phyloP scores from a whole-genome alignment of 2,888 invertebrate species.

The Altica lythri region DNA sequence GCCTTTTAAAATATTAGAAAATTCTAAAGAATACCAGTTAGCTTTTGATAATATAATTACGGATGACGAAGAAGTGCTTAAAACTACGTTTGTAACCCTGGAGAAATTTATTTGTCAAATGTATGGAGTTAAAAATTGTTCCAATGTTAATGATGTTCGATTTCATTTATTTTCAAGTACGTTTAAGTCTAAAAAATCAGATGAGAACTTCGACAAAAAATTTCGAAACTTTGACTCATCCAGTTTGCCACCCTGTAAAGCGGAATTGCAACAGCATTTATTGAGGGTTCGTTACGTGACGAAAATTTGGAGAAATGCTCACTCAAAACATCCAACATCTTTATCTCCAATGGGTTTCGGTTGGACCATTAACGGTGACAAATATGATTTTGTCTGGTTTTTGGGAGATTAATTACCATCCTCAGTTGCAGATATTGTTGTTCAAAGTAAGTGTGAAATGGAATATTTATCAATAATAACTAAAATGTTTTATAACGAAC shows the following conservation, averaged over 20 bases:
- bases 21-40: background rate
- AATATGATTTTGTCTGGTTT: slow-evolving; percentile 39
- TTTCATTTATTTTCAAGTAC: too few relatives aligned
- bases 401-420: slow-evolving; percentile 37
- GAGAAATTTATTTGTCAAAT: too few relatives aligned
- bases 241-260: slow-evolving; percentile 35
- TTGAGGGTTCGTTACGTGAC: too few relatives aligned
- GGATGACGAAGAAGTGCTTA: background rate
- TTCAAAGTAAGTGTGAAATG: slow-evolving; percentile 27
- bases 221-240: slow-evolving; percentile 25
- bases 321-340: slow-evolving; percentile 32
- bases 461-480: slow-evolving; percentile 4
- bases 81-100: too few relatives aligned
- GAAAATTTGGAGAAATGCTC: too few relatives aligned
- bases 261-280: slow-evolving; percentile 40
- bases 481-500: too few relatives aligned
- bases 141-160: too few relatives aligned
- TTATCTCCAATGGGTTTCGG: slow-evolving; percentile 27
- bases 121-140: too few relatives aligned
- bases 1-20: slow-evolving; percentile 1
- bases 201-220: too few relatives aligned
- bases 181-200: too few relatives aligned
- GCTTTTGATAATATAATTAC: background rate
- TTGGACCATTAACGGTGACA: slow-evolving; percentile 33
- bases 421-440: slow-evolving; percentile 32